Base-by-base conservation (phyloP, 2,888 invertebrate species). In the Caradrina kadenii region DNA sequence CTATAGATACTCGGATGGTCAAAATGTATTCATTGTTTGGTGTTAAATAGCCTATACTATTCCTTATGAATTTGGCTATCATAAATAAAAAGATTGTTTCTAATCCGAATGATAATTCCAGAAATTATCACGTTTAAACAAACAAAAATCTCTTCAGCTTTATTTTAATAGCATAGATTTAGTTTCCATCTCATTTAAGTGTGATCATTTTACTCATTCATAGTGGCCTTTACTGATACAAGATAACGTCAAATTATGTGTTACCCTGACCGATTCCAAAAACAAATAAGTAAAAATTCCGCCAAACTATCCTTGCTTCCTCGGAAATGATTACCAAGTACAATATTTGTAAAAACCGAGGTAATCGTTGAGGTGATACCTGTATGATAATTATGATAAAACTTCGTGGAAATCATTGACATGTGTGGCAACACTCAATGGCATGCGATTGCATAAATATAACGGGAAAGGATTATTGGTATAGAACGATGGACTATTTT, bases 271-370 rank as follows among this genome's bases (percentile, higher is more conserved):
- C 1, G 35, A 2, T 62, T n/a, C 8, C 5, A 4, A 39, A 21
- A 53, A 31, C 17, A 45, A 15, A 22, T 5, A 26, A 17, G 17
- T 2, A 10, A 13, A 39, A 42, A 11, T 21, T 54, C 76, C n/a
- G 1, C 13, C n/a, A 45, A 26, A 54, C 4, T 55, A 59, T 55
- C 59, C 59, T 56, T 42, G 52, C 15, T 26, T 79, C 59, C n/a
- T 53, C 63, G 35, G 55, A 67, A 74, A 15, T 21, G 48, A 53
- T 76, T 31, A 63, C 11, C 52, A 66, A 48, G 52, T 19, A 31
- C 49, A 62, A 65, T 66, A 73, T 79, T 66, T 73, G 52, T 67
- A 56, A 79, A 79, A 74, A 53, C 68, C 68, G 49, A 76, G 69
- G 63, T 35, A 17, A 10, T 50, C n/a, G 19, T 48, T 49, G 35